Evolutionary conservation across 2,113 vertebrate species (phyloP), one percentile per base, ranked within the genome.

Genomic region (Heteronetta atricapilla): DNA sequence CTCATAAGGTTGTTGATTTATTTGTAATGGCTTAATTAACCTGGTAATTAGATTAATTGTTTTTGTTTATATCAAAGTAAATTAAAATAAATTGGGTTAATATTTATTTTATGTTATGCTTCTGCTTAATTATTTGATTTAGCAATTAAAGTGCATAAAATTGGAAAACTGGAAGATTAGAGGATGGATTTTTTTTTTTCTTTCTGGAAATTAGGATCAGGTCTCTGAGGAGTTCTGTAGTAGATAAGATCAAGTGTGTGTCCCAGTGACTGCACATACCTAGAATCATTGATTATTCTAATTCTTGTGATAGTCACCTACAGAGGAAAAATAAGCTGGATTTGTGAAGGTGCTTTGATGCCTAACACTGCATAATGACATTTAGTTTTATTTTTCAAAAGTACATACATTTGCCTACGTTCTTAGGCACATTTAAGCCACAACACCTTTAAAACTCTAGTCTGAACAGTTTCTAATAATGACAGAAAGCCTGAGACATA

Each of bases 11-110:
- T 76, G 26, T 48, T 90, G 34, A 84, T 73, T 64, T 89, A 92
- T 82, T 87, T 90, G 56, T 79, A 90, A 85, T 73, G 31, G 48
- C 59, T 89, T 90, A 68, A 90, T 90, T 85, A 82, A 84, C 26
- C 53, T 62, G 26, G 69, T 94, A 90, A 90, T 93, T 89, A 48
- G 69, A 86, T 72, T 74, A 77, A 81, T 66, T 78, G 36, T 0
- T 87, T 95, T 89, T 82, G 33, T 92, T 93, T 89, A 48, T 82
- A 73, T 60, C 18, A 53, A 88, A 64, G 38, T 56, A 85, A 67
- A 88, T 90, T 36, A 67, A 86, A 93, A 74, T 46, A 56, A 89
- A 91, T 73, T 52, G 22, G n/a, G 13, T 74, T 90, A 93, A 79
- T 82, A 92, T 89, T 92, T 93, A 50, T 92, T 88, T 93, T 68